phyloP scores from a whole-genome alignment of 1,140 invertebrate species.

The Magallana angulata region DNA sequence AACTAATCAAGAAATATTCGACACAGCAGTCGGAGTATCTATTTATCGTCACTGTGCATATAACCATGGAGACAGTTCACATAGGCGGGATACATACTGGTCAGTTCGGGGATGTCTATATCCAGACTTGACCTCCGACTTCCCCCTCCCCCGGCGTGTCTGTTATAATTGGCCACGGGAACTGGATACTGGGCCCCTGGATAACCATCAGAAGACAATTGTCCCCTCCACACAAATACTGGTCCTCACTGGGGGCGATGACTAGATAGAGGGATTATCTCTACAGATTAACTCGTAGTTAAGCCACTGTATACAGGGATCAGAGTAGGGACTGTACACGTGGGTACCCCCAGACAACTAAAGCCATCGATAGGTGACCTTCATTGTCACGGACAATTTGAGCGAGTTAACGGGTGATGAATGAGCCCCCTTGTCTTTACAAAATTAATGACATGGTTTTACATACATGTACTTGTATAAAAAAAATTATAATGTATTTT shows the following conservation, averaged over 20 bases:
- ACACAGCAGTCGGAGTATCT: too few relatives aligned
- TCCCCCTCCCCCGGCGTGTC: background rate
- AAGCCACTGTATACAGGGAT: background rate
- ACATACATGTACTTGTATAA: too few relatives aligned
- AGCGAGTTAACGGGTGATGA: background rate
- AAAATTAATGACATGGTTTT: background rate
- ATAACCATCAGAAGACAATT: background rate
- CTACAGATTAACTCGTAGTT: background rate
- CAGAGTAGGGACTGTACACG: background rate
- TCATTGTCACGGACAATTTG: constrained; percentile 2
- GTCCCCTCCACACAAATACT: background rate
- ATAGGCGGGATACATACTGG: too few relatives aligned
- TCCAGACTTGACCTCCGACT: background rate
- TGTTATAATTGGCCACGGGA: background rate
- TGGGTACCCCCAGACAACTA: background rate
- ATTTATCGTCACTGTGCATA: too few relatives aligned
- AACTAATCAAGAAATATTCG: too few relatives aligned
- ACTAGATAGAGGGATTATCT: background rate
- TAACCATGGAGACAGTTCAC: too few relatives aligned
- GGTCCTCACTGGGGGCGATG: background rate
- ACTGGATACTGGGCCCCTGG: background rate
- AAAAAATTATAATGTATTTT: too few relatives aligned
- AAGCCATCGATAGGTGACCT: background rate
- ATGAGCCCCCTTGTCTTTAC: background rate
- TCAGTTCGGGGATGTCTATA: background rate